Conservation (phyloP, 92 coral and sea anemone genomes). For the Palythoa caribaeorum region DNA sequence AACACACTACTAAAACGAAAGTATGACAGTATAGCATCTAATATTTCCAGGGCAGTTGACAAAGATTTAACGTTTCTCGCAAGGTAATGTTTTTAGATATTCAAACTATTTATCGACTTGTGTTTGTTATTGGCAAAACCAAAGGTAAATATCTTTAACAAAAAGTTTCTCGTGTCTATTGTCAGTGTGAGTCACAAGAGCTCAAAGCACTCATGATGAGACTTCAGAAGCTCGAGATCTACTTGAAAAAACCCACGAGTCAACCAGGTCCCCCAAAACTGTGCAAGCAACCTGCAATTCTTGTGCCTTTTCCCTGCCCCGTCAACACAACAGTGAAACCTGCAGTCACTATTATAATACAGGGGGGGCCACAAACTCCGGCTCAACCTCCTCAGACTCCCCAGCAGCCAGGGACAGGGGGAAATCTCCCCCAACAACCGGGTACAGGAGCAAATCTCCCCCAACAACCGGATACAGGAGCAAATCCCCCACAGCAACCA, state of each 20-base stretch:
- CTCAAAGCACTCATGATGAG: conserved; percentile 37
- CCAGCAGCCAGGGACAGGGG: conserved; percentile 1
- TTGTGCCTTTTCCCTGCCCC: conserved; percentile 11
- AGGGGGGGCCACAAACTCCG: conserved; percentile 27
- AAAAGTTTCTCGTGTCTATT: background rate
- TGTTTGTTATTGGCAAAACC: background rate
- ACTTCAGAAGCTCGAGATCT: conserved; percentile 18
- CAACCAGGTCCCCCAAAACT: background rate
- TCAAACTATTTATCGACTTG: background rate
- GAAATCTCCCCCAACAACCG: background rate
- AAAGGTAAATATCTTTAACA: background rate
- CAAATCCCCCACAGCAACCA: background rate
- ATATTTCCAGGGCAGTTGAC: no score
- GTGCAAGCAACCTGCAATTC: conserved; percentile 1
- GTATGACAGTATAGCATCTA: no score
- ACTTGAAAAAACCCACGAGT: conserved; percentile 10
- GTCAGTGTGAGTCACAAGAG: conserved; percentile 34
- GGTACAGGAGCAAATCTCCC: background rate
- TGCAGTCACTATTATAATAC: conserved; percentile 38
- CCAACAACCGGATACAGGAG: background rate
- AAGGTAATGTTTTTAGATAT: background rate
- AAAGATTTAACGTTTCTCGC: no score
- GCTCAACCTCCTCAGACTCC: background rate
- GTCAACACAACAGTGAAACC: conserved; percentile 36
- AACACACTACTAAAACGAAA: no score